These are phyloP conservation scores for Drosophila quinaria DNA, from an alignment of 2,888 invertebrate genomes.

Conservation along the genomic window DNA sequence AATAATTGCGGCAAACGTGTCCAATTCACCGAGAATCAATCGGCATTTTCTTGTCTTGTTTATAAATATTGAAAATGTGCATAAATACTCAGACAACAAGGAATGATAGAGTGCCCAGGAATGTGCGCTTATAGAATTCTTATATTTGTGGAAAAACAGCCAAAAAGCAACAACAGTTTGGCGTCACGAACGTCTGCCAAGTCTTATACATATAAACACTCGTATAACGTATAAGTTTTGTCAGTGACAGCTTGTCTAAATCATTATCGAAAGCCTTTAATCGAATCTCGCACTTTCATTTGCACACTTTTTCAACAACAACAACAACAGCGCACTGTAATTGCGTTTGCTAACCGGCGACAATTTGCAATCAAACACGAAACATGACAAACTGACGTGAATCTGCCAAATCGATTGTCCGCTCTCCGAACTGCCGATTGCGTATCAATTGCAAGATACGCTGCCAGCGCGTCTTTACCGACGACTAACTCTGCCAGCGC, in stretches of 20 bases:
- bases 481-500: conserved; percentile 44
- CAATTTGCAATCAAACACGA: conserved; percentile 40
- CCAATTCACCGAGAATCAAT: conserved; percentile 55
- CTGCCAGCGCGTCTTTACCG: conserved; percentile 57
- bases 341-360: conserved; percentile 45
- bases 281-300: conserved; percentile 47
- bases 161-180: conserved; percentile 38
- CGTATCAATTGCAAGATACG: conserved; percentile 49
- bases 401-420: conserved; percentile 60
- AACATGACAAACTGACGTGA: conserved; percentile 38
- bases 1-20: conserved; percentile 48
- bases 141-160: conserved; percentile 25
- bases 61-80: conserved; percentile 49
- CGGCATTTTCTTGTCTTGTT: conserved; percentile 30
- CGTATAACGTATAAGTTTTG: conserved; percentile 24
- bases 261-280: conserved; percentile 32
- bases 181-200: conserved; percentile 62
- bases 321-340: conserved; percentile 18
- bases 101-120: conserved; percentile 18
- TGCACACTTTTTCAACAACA: conserved; percentile 22
- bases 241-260: conserved; percentile 4
- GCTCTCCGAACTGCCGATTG: conserved; percentile 31
- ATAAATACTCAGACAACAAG: conserved; percentile 51
- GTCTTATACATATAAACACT: conserved; percentile 12
- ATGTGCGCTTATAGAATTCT: conserved; percentile 34